These are phyloP conservation scores for Leucopsar rothschildi DNA, from an alignment of 2,113 vertebrate genomes.

Conservation along the genomic window DNA sequence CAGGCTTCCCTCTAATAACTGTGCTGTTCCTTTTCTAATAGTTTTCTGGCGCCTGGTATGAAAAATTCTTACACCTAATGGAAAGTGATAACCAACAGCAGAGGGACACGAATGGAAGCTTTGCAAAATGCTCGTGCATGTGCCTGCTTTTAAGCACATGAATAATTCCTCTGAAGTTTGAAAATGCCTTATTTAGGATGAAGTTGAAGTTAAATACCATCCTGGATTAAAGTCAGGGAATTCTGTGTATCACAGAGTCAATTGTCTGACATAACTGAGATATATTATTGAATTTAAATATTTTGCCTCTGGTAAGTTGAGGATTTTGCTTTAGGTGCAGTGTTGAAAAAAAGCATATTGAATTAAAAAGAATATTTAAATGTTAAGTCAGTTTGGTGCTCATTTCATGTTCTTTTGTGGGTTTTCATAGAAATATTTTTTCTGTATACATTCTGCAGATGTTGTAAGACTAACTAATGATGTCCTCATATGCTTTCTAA, in stretches of 20 bases:
- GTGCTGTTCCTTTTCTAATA: not conserved
- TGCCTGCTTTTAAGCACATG: not conserved
- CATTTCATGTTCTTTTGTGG: not conserved
- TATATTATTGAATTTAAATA: not conserved
- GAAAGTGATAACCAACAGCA: not conserved
- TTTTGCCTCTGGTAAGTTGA: not conserved
- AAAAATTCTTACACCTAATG: not conserved
- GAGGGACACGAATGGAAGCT: not conserved
- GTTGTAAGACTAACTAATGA: not conserved
- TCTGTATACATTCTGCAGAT: not conserved
- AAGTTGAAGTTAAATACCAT: not conserved
- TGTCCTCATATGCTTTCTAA: not conserved
- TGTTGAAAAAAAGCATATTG: not conserved
- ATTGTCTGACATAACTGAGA: not conserved
- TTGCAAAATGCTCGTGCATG: rapidly evolving
- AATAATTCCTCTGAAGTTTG: constrained; percentile 11
- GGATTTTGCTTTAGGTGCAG: not conserved
- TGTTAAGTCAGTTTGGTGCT: not conserved
- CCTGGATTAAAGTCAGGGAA: not conserved
- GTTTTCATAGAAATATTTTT: not conserved
- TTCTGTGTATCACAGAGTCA: not conserved
- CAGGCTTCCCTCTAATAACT: not conserved
- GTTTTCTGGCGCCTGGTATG: not conserved
- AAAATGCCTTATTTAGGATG: not conserved
- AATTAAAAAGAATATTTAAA: not conserved